A percentile compares a stretch with the other conserved stretches of the same genome.
phyloP scores from a whole-genome alignment of 2,113 vertebrate genomes.

The Chaetops frenatus region DNA sequence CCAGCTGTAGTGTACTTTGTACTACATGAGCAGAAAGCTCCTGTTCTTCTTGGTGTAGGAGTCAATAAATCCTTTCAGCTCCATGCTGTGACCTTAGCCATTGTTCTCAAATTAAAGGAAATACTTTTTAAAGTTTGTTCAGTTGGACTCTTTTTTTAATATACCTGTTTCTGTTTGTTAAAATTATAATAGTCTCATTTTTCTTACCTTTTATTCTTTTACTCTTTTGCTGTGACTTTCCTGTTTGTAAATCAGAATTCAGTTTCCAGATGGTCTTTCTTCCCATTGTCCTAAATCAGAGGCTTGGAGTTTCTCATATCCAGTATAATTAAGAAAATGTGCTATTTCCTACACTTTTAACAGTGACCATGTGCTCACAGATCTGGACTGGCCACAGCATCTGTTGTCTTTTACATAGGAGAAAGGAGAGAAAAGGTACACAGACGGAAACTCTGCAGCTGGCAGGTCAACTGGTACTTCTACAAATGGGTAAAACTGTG shows the following conservation, averaged over 20 bases:
- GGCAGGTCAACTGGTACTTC: not conserved
- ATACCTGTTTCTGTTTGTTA: not conserved
- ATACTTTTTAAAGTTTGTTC: not conserved
- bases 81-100: not conserved
- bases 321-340: not conserved
- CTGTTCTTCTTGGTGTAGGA: not conserved
- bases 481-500: not conserved
- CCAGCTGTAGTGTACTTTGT: not conserved
- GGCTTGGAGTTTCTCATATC: not conserved
- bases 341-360: not conserved
- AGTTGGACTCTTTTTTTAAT: not conserved
- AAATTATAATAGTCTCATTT: slow-evolving; percentile 1
- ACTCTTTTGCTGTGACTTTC: not conserved
- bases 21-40: not conserved
- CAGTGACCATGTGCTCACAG: accelerated
- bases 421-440: not conserved
- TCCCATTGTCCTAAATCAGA: not conserved
- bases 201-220: not conserved
- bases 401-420: not conserved
- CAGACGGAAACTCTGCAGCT: not conserved
- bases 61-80: slow-evolving; percentile 14
- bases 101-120: slow-evolving; percentile 19
- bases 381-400: not conserved
- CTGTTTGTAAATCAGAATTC: not conserved
- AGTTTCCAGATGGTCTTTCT: not conserved